Percentiles rank a stretch among this genome's conserved stretches.
These are phyloP conservation scores for Rhea pennata DNA, from an alignment of 2,113 vertebrate genomes.

Conservation along the genomic window DNA sequence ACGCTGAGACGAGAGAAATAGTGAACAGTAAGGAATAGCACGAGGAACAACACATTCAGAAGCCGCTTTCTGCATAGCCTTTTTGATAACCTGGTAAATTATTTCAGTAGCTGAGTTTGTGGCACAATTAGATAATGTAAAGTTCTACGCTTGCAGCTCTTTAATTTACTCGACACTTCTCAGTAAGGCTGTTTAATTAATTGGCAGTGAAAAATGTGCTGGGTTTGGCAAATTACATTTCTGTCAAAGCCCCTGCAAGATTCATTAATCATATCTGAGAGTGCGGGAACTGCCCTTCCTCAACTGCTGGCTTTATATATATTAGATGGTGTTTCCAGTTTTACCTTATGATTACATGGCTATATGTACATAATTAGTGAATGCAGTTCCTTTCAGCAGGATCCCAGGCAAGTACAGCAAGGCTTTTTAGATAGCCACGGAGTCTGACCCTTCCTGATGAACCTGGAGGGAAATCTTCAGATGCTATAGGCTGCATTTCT, in stretches of 20 bases:
- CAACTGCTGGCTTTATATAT: not conserved
- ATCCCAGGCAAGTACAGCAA: not conserved
- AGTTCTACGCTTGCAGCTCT: conserved; percentile 31
- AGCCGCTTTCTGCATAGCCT: not conserved
- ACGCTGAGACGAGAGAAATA: not conserved
- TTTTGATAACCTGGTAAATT: not conserved
- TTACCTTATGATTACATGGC: not conserved
- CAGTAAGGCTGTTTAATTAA: conserved; percentile 62
- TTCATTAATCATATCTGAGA: conserved; percentile 53
- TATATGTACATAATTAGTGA: not conserved
- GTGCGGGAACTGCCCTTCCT: conserved; percentile 20
- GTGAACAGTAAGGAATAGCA: not conserved
- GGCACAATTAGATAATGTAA: conserved; percentile 64
- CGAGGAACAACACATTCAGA: not conserved
- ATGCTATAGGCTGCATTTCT: not conserved
- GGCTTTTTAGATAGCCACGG: not conserved
- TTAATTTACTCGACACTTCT: conserved; percentile 66
- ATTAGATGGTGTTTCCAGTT: not conserved
- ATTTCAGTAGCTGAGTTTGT: conserved; percentile 31
- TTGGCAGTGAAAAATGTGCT: conserved; percentile 65
- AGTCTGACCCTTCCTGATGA: not conserved
- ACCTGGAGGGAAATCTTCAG: not conserved
- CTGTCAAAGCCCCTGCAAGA: conserved; percentile 43
- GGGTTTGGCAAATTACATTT: conserved; percentile 67
- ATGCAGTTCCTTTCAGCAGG: not conserved